A percentile compares a stretch with the other conserved stretches of the same genome.
These are phyloP conservation scores for Chelidonichthys spinosus DNA, from an alignment of 2,797 vertebrate species.

Conservation along the genomic window DNA sequence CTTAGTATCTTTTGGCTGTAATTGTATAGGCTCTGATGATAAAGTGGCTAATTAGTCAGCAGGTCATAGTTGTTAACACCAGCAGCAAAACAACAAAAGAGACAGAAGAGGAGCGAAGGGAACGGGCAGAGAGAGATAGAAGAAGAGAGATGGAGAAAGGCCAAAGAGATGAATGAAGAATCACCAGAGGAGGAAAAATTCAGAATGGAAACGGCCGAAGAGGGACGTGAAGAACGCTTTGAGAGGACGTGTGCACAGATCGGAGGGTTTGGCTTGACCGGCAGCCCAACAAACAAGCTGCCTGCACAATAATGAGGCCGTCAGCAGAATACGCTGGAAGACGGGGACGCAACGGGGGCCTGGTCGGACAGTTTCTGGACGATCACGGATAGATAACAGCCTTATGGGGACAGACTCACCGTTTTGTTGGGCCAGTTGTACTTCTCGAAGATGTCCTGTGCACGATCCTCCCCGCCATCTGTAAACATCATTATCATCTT, in stretches of 20 bases:
- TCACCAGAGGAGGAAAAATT: constrained; percentile 31
- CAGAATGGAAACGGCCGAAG: constrained; percentile 30
- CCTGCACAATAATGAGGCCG: constrained; percentile 46
- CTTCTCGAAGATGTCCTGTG: constrained; percentile 97
- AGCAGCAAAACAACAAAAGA: constrained; percentile 62
- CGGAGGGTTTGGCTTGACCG: constrained; percentile 52
- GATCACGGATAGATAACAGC: constrained; percentile 41
- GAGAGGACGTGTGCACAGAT: constrained; percentile 54
- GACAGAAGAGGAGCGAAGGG: constrained; percentile 34
- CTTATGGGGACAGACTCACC: constrained; percentile 81
- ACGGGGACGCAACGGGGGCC: constrained; percentile 6
- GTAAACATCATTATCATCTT: constrained; percentile 99
- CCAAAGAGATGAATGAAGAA: constrained; percentile 32
- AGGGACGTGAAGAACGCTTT: constrained; percentile 42
- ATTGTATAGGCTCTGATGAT: constrained; percentile 72
- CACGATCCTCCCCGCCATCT: constrained; percentile 95
- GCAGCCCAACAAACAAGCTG: constrained; percentile 45
- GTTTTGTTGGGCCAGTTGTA: constrained; percentile 99
- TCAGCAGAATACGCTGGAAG: constrained; percentile 33
- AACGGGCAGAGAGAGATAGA: constrained; percentile 10
- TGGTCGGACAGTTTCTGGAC: constrained; percentile 34
- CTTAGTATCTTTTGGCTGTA: constrained; percentile 52
- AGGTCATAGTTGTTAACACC: constrained; percentile 78
- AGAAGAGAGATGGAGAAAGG: constrained; percentile 13
- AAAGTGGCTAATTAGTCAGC: constrained; percentile 78